Conservation (phyloP, 2,888 invertebrate genomes). For the Drosophila bunnanda region DNA sequence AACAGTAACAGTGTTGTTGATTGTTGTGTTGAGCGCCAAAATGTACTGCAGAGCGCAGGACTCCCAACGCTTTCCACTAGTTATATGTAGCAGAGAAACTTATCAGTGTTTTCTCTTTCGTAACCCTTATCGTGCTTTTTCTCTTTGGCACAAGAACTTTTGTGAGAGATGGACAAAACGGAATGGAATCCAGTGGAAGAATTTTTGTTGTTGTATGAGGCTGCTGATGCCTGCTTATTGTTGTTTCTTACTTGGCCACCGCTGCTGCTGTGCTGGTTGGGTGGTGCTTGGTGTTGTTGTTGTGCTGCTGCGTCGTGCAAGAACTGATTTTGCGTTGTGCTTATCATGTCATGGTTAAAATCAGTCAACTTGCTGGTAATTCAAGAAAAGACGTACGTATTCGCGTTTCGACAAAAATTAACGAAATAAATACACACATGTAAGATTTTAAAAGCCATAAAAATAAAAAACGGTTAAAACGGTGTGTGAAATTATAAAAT, state of each 20-base stretch:
- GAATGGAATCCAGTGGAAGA: conserved; percentile 48
- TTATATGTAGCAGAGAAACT: not conserved
- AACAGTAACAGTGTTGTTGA: not conserved
- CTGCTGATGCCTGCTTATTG: conserved; percentile 25
- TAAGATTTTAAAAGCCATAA: not conserved
- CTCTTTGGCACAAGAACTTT: conserved; percentile 40
- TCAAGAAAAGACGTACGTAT: conserved; percentile 57
- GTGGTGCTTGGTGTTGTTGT: conserved; percentile 32
- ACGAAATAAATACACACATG: not conserved
- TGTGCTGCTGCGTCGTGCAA: conserved; percentile 59
- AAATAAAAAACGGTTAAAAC: not conserved
- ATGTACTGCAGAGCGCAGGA: conserved; percentile 1
- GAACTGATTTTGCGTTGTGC: conserved; percentile 62
- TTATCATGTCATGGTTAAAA: conserved; percentile 64
- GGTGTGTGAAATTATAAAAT: not conserved
- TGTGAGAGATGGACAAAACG: conserved; percentile 66
- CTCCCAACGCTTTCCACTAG: not conserved
- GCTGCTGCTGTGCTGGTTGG: conserved; percentile 19
- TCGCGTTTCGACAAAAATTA: conserved; percentile 7
- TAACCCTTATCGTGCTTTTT: conserved; percentile 35
- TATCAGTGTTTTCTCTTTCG: conserved; percentile 47
- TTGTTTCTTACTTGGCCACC: conserved; percentile 28
- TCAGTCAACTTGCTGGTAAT: conserved; percentile 72
- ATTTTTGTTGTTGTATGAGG: conserved; percentile 50
- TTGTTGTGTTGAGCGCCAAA: not conserved